These are phyloP conservation scores for Athripsodes cinereus DNA, from an alignment of 2,888 invertebrate species.

Conservation along the genomic window DNA sequence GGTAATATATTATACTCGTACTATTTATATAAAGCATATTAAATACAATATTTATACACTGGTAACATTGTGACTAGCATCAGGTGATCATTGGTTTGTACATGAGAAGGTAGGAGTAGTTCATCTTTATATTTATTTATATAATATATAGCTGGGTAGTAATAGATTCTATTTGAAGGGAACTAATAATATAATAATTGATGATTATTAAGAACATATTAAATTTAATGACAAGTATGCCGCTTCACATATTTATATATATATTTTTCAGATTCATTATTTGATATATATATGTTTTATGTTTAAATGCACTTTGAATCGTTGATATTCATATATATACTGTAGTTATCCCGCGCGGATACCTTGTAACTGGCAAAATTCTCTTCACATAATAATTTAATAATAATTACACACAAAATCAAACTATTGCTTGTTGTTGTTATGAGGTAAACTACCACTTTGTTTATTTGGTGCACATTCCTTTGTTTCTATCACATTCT, in stretches of 20 bases:
- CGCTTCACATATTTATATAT: too few species aligned
- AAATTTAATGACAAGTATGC: too few species aligned
- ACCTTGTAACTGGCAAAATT: background rate
- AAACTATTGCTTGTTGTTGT: background rate
- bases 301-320: background rate
- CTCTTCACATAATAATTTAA: background rate
- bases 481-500: conserved; percentile 4
- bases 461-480: conserved; percentile 4
- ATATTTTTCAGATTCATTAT: background rate
- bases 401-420: too few species aligned
- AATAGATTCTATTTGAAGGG: too few species aligned
- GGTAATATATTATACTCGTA: too few species aligned
- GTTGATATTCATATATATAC: background rate
- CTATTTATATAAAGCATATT: background rate
- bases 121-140: too few species aligned
- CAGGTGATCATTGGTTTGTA: background rate
- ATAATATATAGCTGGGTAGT: too few species aligned
- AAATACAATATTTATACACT: background rate
- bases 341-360: too few species aligned
- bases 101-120: too few species aligned
- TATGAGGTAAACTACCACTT: conserved; percentile 5
- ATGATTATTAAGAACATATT: too few species aligned
- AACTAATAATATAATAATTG: too few species aligned
- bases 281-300: background rate
- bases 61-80: background rate